These are phyloP conservation scores for Gymnogyps californianus DNA, from an alignment of 2,113 vertebrate species.

Conservation along the genomic window DNA sequence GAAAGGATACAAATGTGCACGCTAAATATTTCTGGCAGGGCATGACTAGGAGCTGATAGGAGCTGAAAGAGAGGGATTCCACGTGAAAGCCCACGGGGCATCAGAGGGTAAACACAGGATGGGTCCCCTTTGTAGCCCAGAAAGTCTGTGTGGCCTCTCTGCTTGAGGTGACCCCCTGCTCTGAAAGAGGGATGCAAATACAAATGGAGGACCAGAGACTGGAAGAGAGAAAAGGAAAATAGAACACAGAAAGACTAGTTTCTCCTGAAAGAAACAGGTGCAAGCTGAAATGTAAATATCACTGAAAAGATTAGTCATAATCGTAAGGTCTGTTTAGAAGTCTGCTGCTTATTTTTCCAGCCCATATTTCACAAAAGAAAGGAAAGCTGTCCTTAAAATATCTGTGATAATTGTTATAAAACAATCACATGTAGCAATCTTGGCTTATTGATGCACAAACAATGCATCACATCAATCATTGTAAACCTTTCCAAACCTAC, in stretches of 20 bases:
- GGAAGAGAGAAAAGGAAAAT: background rate
- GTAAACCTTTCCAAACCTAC: background rate
- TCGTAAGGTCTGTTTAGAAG: background rate
- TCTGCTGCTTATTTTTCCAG: background rate
- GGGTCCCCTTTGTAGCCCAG: background rate
- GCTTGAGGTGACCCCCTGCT: background rate
- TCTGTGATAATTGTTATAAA: background rate
- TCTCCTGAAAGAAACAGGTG: background rate
- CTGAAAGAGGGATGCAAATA: background rate
- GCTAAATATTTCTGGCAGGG: background rate
- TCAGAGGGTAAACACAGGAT: background rate
- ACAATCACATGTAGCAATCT: background rate
- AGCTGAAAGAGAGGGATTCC: background rate
- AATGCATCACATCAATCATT: background rate
- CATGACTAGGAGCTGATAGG: background rate
- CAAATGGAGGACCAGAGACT: background rate
- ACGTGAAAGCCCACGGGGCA: rapidly evolving
- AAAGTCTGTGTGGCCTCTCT: background rate
- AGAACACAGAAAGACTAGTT: background rate
- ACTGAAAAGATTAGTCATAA: background rate
- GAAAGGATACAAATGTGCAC: background rate
- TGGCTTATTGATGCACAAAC: background rate
- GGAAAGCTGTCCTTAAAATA: background rate
- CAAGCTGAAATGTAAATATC: background rate
- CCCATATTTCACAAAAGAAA: background rate